phyloP scores from a whole-genome alignment of 2,113 vertebrate genomes.

The Catharus minimus region DNA sequence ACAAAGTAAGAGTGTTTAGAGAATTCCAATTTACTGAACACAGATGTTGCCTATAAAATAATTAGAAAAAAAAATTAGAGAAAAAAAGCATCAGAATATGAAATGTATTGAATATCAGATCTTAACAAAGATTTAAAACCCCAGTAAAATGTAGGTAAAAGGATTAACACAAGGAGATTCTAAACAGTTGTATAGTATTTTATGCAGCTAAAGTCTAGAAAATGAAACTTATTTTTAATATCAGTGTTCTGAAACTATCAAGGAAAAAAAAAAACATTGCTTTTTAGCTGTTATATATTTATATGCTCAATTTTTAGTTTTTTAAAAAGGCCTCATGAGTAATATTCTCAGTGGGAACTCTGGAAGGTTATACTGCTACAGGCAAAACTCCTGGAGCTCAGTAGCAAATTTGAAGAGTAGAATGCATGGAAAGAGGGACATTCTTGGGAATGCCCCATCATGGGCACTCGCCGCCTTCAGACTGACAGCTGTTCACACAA shows the following conservation, averaged over 20 bases:
- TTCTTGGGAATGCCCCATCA: accelerated
- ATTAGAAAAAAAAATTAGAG: constrained; percentile 54
- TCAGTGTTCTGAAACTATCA: background rate
- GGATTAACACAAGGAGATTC: constrained; percentile 40
- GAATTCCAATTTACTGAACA: constrained; percentile 70
- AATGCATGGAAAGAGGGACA: too few species aligned
- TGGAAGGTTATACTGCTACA: background rate
- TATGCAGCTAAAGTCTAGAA: background rate
- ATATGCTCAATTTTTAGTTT: background rate
- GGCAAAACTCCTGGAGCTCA: background rate
- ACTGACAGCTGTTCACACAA: accelerated
- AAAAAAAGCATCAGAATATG: constrained; percentile 45
- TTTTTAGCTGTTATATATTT: background rate
- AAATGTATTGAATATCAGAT: constrained; percentile 68
- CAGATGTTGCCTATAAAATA: constrained; percentile 69
- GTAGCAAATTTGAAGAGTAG: background rate
- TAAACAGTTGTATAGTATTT: background rate
- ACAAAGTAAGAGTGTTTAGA: constrained; percentile 69
- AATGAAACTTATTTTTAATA: constrained; percentile 4
- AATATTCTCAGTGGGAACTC: background rate
- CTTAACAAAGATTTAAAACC: constrained; percentile 55
- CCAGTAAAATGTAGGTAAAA: constrained; percentile 55
- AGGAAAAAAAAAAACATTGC: background rate
- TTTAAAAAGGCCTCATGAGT: background rate
- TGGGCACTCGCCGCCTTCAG: background rate